Percentiles rank a stretch among this genome's conserved stretches.
These are phyloP conservation scores for Momotus momota DNA, from an alignment of 2,797 vertebrate species.

Conservation along the genomic window DNA sequence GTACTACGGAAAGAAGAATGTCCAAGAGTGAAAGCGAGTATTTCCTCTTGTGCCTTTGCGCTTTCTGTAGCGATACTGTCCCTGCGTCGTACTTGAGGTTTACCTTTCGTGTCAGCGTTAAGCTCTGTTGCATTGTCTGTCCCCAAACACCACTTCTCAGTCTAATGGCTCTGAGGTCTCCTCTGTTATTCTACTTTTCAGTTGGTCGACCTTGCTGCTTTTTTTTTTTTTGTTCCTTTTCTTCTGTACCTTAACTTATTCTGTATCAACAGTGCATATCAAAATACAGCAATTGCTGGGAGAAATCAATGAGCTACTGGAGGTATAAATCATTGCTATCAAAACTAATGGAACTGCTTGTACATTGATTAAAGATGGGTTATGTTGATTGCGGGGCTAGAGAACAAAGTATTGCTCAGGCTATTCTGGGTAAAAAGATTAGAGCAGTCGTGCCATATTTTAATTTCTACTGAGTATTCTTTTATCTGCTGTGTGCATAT, in stretches of 20 bases:
- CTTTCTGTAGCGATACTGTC: not conserved
- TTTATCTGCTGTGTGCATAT: not conserved
- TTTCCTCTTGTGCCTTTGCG: conserved; percentile 19
- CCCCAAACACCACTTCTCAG: not conserved
- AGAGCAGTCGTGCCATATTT: not conserved
- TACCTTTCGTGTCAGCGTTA: not conserved
- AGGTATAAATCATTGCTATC: not conserved
- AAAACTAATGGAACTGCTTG: conserved; percentile 6
- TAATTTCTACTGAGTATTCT: not conserved
- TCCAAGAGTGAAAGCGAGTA: not conserved
- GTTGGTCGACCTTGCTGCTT: not conserved
- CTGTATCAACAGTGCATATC: not conserved
- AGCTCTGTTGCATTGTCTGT: not conserved
- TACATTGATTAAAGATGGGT: not conserved
- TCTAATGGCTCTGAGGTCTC: not conserved
- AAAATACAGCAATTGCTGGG: not conserved
- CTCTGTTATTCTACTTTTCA: not conserved
- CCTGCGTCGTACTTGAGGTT: not conserved
- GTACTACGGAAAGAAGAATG: not conserved
- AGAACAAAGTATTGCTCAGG: not conserved
- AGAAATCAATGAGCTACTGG: not conserved
- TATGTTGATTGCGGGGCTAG: not conserved
- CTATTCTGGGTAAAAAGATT: not conserved
- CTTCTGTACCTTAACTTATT: not conserved
- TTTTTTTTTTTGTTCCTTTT: not conserved